Evolutionary conservation across 2,113 vertebrate species (phyloP), one percentile per base, ranked within the genome.

Genomic region (Lophius piscatorius): DNA sequence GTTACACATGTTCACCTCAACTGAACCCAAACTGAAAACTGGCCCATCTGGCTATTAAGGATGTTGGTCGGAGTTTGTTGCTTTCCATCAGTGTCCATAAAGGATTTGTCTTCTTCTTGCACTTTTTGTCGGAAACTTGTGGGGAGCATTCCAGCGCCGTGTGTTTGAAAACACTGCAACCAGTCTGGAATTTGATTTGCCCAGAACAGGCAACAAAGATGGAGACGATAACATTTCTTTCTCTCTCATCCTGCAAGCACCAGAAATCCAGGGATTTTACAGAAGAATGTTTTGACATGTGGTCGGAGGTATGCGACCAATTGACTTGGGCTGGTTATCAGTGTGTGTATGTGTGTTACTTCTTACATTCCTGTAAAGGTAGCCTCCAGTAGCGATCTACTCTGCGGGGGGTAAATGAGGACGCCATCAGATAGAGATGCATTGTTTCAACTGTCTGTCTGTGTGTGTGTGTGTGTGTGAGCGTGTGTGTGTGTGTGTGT

Each of bases 361-460:
- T 34, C 41, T 57, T 65, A n/a, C 58, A 80, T 85, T 87, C 82
- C 80, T 44, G 55, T 61, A 72, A 78, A 85, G 74, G 86, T 84
- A 88, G 81, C 74, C 81, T 69, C 72, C 83, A 77, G 81, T 79
- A 79, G 77, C 83, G 70, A 18, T 78, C 58, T 67, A 41, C 83
- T 63, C 65, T 18, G 72, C 60, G 10, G 81, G 86, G 71, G 86
- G 69, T 80, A 52, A 71, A 82, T 79, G 76, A 78, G 63, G 57
- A 78, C 69, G 57, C 72, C 76, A 81, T 82, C 74, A 82, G 85
- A 87, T 81, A 82, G 65, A 74, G 70, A 80, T 84, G 66, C 76
- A 63, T 78, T 88, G 86, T 84, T 62, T 65, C 31, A 56, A 12
- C 44, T 65, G 18, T 58, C 26, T 71, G 39, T 63, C 57, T 75